phyloP scores from a whole-genome alignment of 2,113 vertebrate genomes.

The Pogona vitticeps region DNA sequence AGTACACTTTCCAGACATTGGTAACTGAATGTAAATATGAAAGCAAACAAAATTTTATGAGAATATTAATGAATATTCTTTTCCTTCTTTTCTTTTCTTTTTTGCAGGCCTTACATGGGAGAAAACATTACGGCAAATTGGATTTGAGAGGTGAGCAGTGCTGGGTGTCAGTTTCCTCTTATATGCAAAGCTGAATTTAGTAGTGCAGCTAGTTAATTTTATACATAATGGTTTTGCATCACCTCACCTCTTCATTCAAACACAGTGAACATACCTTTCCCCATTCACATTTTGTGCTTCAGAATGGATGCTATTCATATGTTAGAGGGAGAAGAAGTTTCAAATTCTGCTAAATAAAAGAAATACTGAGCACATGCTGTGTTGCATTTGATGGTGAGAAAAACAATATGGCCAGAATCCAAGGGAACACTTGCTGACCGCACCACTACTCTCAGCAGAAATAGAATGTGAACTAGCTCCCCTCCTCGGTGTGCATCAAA shows the following conservation, averaged over 20 bases:
- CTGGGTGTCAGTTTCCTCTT: constrained; percentile 23
- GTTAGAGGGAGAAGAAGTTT: not conserved
- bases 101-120: constrained; percentile 91
- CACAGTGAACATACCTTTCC: not conserved
- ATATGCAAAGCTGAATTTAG: not conserved
- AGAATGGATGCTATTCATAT: not conserved
- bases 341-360: not conserved
- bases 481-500: not conserved
- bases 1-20: not conserved
- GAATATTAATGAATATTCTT: not conserved
- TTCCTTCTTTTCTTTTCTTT: constrained; percentile 60
- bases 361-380: not conserved
- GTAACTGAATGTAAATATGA: not conserved
- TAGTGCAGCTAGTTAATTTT: not conserved
- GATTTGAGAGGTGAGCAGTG: constrained; percentile 93
- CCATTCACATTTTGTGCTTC: not conserved
- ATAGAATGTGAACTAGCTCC: not conserved
- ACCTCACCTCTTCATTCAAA: not conserved
- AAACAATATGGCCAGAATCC: too few relatives aligned
- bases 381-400: too few relatives aligned
- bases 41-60: not conserved
- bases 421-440: too few relatives aligned
- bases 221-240: not conserved
- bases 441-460: too few relatives aligned
- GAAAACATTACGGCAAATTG: constrained; percentile 93